Percentiles rank a stretch among this genome's conserved stretches.
Evolutionary conservation across 2,113 vertebrate species (phyloP).

Genomic region (Ameiurus melas): DNA sequence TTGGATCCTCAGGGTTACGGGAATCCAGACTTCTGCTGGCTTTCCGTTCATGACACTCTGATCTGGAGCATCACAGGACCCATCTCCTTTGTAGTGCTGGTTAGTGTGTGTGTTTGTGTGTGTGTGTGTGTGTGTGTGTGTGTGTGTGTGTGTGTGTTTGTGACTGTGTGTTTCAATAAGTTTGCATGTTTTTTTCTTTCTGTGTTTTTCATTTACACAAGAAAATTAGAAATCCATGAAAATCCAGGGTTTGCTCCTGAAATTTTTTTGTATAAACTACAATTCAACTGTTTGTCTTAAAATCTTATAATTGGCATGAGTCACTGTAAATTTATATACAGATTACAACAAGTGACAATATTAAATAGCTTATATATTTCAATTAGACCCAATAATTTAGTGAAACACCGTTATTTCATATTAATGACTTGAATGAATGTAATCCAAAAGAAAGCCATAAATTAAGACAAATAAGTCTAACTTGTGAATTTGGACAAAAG

Average conservation of each 20-base stretch:
- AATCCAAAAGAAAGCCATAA: neutral
- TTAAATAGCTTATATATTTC: neutral
- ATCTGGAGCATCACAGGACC: conserved; percentile 87
- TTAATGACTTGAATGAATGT: neutral
- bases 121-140: neutral
- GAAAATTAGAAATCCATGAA: neutral
- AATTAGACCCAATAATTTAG: neutral
- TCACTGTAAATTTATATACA: neutral
- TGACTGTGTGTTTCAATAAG: neutral
- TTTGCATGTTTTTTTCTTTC: neutral
- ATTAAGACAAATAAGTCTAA: neutral
- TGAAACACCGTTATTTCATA: neutral
- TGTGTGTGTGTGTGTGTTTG: neutral
- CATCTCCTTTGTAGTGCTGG: conserved; percentile 74
- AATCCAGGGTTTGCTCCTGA: neutral
- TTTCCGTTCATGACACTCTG: conserved; percentile 83
- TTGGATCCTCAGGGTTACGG: conserved; percentile 88
- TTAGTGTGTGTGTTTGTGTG: conserved; percentile 56
- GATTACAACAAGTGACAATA: neutral
- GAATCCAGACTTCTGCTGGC: conserved; percentile 90
- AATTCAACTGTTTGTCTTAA: neutral
- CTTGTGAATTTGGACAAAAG: neutral
- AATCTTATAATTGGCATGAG: neutral
- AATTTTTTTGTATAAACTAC: neutral
- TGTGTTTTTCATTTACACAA: neutral